Evolutionary conservation across 2,888 invertebrate species (phyloP).

Genomic region (Thereva unica): DNA sequence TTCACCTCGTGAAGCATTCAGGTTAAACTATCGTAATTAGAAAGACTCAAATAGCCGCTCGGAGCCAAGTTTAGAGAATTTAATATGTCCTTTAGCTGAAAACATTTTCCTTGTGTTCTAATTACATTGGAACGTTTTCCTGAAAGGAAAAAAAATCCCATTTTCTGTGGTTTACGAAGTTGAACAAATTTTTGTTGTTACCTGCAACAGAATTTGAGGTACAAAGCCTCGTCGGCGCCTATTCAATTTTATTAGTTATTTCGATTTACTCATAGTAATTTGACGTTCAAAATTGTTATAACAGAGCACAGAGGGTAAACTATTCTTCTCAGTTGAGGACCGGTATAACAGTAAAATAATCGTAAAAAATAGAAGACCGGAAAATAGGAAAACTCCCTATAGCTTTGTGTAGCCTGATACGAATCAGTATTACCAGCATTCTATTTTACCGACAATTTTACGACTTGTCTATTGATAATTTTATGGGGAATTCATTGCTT

Average conservation of each 20-base stretch:
- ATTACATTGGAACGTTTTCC: too few species aligned
- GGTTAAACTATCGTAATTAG: too few species aligned
- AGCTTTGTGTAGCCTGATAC: slow-evolving; percentile 28
- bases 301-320: slow-evolving; percentile 8
- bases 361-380: slow-evolving; percentile 41
- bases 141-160: too few species aligned
- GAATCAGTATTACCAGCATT: slow-evolving; percentile 26
- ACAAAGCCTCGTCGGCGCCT: background rate
- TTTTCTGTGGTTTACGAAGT: slow-evolving; percentile 11
- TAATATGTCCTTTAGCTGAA: too few species aligned
- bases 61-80: too few species aligned
- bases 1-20: too few species aligned
- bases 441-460: slow-evolving; percentile 36
- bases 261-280: slow-evolving; percentile 12
- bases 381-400: slow-evolving; percentile 30
- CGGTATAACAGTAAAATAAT: slow-evolving; percentile 39
- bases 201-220: too few species aligned
- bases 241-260: slow-evolving; percentile 10
- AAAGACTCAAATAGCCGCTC: too few species aligned
- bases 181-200: slow-evolving; percentile 8
- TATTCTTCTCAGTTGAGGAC: slow-evolving; percentile 2
- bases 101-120: too few species aligned
- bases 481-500: slow-evolving; percentile 39
- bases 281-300: slow-evolving; percentile 20
- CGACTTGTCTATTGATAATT: slow-evolving; percentile 41